These are phyloP conservation scores for Acronicta alni DNA, from an alignment of 2,888 invertebrate genomes.

Conservation along the genomic window DNA sequence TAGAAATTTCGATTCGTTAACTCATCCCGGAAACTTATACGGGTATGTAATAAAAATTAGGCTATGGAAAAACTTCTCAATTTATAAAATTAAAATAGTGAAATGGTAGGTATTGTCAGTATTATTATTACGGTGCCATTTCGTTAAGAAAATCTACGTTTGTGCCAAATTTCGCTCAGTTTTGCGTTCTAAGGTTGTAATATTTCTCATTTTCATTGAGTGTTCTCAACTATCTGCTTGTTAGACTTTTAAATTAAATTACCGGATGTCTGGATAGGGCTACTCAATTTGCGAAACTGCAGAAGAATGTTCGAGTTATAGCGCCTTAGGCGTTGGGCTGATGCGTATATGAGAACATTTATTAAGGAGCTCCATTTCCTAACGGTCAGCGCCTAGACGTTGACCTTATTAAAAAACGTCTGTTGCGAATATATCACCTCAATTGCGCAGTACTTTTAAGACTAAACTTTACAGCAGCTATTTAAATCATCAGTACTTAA, in stretches of 20 bases:
- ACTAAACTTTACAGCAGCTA: too few species aligned
- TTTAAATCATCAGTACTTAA: background rate
- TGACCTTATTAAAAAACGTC: too few species aligned
- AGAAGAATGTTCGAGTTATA: background rate
- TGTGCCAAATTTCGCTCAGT: slow-evolving; percentile 67
- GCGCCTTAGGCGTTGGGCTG: background rate
- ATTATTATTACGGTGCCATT: slow-evolving; percentile 67
- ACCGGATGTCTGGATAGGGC: background rate
- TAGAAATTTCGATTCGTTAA: slow-evolving; percentile 28
- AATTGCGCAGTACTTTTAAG: too few species aligned
- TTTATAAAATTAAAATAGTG: slow-evolving; percentile 24
- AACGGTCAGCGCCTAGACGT: too few species aligned
- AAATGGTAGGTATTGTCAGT: slow-evolving; percentile 58
- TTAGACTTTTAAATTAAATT: slow-evolving; percentile 10
- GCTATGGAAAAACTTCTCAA: slow-evolving; percentile 21
- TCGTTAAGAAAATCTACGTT: slow-evolving; percentile 52
- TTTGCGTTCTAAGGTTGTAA: slow-evolving; percentile 33
- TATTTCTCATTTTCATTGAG: slow-evolving; percentile 23
- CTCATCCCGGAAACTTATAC: slow-evolving; percentile 8
- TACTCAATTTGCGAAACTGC: background rate
- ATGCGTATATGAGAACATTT: too few species aligned
- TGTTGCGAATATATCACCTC: too few species aligned
- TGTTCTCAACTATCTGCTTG: slow-evolving; percentile 13
- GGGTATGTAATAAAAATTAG: slow-evolving; percentile 31
- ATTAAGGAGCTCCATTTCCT: too few species aligned